phyloP scores from a whole-genome alignment of 2,113 vertebrate species.

The Beaufortia kweichowensis region DNA sequence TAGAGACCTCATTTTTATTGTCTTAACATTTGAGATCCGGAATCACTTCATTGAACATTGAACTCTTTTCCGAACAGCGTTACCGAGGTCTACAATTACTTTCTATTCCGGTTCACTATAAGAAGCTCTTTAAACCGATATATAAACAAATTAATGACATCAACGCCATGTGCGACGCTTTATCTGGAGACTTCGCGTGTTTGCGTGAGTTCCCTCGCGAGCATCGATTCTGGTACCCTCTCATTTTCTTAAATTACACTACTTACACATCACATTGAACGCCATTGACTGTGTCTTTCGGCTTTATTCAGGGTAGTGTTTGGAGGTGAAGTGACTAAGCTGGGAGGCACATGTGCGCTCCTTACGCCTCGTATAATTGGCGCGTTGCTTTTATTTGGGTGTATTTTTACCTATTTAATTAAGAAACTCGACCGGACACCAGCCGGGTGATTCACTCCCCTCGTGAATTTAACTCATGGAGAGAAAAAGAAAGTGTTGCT shows the following conservation, averaged over 20 bases:
- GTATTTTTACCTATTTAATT: constrained; percentile 76
- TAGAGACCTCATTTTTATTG: constrained; percentile 39
- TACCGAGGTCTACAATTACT: constrained; percentile 54
- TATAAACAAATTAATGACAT: constrained; percentile 56
- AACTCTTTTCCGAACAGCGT: constrained; percentile 40
- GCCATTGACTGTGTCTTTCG: constrained; percentile 62
- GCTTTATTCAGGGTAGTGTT: constrained; percentile 73
- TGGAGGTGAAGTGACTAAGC: constrained; percentile 71
- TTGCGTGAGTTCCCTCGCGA: constrained; percentile 24
- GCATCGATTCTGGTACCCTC: constrained; percentile 63
- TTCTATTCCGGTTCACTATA: constrained; percentile 51
- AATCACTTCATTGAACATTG: constrained; percentile 43
- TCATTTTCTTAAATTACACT: constrained; percentile 70
- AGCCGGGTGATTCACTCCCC: constrained; percentile 60
- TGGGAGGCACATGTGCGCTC: constrained; percentile 63
- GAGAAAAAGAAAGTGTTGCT: constrained; percentile 18
- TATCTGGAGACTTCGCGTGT: constrained; percentile 46
- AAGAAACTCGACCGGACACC: constrained; percentile 68
- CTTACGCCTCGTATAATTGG: constrained; percentile 70
- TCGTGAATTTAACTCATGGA: constrained; percentile 16
- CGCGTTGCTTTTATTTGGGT: constrained; percentile 73
- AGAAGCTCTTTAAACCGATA: constrained; percentile 50
- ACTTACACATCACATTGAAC: constrained; percentile 61
- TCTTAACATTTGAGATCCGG: constrained; percentile 50
- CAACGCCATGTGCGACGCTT: constrained; percentile 52